Evolutionary conservation across 2,888 invertebrate genomes (phyloP).

Genomic region (Euphydryas editha): DNA sequence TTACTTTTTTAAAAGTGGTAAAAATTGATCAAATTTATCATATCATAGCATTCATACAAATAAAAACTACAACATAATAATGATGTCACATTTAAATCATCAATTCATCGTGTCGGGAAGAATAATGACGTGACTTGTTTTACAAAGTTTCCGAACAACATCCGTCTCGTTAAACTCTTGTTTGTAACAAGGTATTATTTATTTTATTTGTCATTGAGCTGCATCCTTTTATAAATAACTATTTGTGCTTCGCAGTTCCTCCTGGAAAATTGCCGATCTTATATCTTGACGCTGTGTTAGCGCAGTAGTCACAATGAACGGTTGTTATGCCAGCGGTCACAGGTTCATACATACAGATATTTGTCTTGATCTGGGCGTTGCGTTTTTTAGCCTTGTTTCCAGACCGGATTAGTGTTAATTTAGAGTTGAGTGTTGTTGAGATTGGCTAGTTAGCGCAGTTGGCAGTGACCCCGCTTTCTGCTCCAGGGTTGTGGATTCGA

Average conservation of each 20-base stretch:
- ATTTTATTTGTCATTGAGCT: background rate
- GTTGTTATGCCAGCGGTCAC: too few relatives aligned
- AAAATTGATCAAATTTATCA: too few relatives aligned
- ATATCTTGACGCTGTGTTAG: background rate
- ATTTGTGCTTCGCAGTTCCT: background rate
- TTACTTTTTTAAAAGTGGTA: too few relatives aligned
- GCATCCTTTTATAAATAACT: background rate
- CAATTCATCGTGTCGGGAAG: background rate
- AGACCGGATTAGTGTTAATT: too few relatives aligned
- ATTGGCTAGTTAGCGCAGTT: too few relatives aligned
- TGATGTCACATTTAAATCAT: background rate
- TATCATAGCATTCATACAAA: background rate
- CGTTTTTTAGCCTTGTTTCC: too few relatives aligned
- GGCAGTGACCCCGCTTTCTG: too few relatives aligned
- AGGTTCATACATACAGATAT: too few relatives aligned
- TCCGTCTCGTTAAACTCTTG: constrained; percentile 31
- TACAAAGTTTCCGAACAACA: constrained; percentile 20
- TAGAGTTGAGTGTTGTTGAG: too few relatives aligned
- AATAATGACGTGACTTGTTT: constrained; percentile 15
- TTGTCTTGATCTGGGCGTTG: too few relatives aligned
- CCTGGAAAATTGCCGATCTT: background rate
- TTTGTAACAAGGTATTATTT: constrained; percentile 5
- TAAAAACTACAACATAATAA: background rate
- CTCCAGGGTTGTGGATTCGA: too few relatives aligned
- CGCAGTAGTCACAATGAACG: too few relatives aligned